Evolutionary conservation across 2,113 vertebrate genomes (phyloP), one percentile per base, ranked within the genome.

Genomic region (Heliornis fulica): DNA sequence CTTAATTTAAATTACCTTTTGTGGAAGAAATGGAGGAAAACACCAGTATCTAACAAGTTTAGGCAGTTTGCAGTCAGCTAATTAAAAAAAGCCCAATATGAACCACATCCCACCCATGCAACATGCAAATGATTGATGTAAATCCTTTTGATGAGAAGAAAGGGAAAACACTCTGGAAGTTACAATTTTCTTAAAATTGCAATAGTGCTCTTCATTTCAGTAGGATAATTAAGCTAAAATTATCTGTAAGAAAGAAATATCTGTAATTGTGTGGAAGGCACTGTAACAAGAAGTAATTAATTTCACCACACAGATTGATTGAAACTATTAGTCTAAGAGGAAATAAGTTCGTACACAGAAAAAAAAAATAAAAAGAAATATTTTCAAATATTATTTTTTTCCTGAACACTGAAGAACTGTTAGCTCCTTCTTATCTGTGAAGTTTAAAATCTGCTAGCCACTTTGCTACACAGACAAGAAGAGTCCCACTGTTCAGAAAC

Each of bases 341-440:
- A 87, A 89, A 75, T 63, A 15, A 64, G 6, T 7, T 10, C 64
- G 15, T 15, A 38, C 36, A 38, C 10, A 74, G 4, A 25, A 75
- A 66, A 84, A 2, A 66, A 45, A 7, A 25, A 75, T 63, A 84
- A 2, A 66, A 45, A 7, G 26, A 87, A 51, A 63, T 32, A 7
- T 59, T 87, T 59, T 40, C 23, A 45, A 74, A 38, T 9, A 0
- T 18, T 2, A 1, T 65, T 57, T 86, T 89, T 74, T n/a, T n/a
- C n/a, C 45, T 63, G 38, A 78, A 46, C 41, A 18, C 3, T 0
- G 0, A 15, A 81, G 22, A 48, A 8, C 1, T 19, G 6, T 53
- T 56, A 60, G 2, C 13, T 66, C 32, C 12, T 43, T 34, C 7
- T 43, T 64, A 43, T 22, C 25, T 15, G 2, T 15, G 12, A 59